Evolutionary conservation across 2,113 vertebrate genomes (phyloP).

Genomic region (Phyllopteryx taeniolatus): DNA sequence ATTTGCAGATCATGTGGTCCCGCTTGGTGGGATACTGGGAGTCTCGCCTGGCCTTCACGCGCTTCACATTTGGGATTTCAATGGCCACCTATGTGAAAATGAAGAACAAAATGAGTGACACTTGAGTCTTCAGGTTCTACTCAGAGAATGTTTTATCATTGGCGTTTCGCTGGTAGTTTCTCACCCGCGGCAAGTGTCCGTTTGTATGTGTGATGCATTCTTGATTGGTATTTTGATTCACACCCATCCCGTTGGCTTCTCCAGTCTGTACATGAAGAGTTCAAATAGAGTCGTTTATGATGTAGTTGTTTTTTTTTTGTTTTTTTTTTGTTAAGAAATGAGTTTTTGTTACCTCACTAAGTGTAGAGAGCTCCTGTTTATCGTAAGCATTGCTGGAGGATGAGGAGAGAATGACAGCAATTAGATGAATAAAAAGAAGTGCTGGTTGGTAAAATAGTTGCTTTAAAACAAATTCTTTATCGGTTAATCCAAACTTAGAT

Average conservation of each 20-base stretch:
- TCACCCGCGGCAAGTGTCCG: constrained; percentile 80
- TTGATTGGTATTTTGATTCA: constrained; percentile 59
- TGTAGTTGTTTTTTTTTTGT: not conserved
- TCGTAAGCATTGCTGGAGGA: constrained; percentile 63
- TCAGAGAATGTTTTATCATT: not conserved
- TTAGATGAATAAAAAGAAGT: not conserved
- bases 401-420: not conserved
- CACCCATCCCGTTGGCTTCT: constrained; percentile 76
- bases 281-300: not conserved
- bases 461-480: too few relatives aligned
- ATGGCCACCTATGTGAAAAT: constrained; percentile 66
- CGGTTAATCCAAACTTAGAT: too few relatives aligned
- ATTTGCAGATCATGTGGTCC: constrained; percentile 96
- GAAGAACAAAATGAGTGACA: not conserved
- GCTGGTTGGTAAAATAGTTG: too few relatives aligned
- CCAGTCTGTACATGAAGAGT: constrained; percentile 26
- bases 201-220: constrained; percentile 66
- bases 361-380: constrained; percentile 71
- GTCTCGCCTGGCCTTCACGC: constrained; percentile 67
- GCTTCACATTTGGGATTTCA: constrained; percentile 64
- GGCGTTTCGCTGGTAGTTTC: too few relatives aligned
- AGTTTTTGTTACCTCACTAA: constrained; percentile 78
- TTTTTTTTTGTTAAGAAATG: rapidly evolving
- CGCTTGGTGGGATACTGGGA: constrained; percentile 85
- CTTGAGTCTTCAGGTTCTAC: not conserved